Percentiles rank a stretch among this genome's conserved stretches.
Conservation (phyloP, 2,113 vertebrate genomes). For the Axis porcinus region DNA sequence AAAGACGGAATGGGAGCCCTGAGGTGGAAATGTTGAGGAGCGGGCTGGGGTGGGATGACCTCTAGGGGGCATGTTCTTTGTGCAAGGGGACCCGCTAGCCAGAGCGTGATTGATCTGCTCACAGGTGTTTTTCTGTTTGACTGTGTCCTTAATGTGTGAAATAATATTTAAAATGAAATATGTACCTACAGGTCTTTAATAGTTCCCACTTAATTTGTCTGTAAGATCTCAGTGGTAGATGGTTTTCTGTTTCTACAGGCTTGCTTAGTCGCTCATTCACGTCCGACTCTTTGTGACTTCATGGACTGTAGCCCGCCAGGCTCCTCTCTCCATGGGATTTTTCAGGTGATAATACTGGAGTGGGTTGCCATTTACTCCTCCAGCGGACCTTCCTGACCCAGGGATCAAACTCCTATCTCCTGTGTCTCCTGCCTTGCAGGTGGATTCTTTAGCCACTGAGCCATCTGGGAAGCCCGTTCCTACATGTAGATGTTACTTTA, state of each 20-base stretch:
- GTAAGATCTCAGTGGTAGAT: not conserved
- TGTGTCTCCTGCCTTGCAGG: not conserved
- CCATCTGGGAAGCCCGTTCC: not conserved
- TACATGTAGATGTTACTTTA: not conserved
- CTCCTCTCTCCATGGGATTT: not conserved
- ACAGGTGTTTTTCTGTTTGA: not conserved
- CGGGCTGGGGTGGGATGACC: not conserved
- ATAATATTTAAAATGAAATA: constrained; percentile 9
- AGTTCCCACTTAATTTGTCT: not conserved
- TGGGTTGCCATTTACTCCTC: not conserved
- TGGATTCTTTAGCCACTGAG: not conserved
- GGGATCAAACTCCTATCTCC: not conserved
- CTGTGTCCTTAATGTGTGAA: not conserved
- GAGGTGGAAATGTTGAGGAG: not conserved
- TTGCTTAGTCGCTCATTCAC: not conserved
- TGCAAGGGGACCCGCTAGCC: not conserved
- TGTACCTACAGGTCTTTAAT: not conserved
- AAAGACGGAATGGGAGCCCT: not conserved
- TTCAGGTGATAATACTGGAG: not conserved
- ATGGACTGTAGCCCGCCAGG: not conserved
- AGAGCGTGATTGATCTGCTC: not conserved
- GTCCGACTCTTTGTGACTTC: not conserved
- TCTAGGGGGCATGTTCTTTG: not conserved
- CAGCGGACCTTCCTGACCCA: not conserved
- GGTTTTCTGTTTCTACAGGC: not conserved